A percentile compares a stretch with the other conserved stretches of the same genome.
These are phyloP conservation scores for Psittacula derbiana DNA, from an alignment of 2,797 vertebrate genomes.

Conservation along the genomic window DNA sequence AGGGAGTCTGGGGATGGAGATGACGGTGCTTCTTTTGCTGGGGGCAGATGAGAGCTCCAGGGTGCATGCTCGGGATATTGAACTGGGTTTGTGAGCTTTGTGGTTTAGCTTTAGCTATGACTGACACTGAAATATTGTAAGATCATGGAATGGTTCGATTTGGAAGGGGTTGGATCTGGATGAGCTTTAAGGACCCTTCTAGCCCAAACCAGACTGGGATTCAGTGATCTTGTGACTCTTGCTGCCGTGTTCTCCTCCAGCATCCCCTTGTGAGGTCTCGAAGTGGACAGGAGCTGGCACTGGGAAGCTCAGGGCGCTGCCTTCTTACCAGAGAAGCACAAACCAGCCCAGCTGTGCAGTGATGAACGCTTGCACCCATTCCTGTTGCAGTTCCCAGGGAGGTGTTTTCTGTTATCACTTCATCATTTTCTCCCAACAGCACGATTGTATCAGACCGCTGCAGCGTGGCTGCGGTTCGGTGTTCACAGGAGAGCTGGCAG, in stretches of 20 bases:
- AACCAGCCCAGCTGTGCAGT: background rate
- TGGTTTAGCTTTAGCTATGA: background rate
- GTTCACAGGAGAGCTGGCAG: fast-evolving
- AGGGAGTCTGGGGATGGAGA: background rate
- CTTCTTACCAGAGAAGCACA: too few species aligned
- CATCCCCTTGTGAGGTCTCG: background rate
- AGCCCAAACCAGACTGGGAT: background rate
- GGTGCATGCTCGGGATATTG: fast-evolving
- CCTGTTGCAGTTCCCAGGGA: background rate
- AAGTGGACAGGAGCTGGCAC: fast-evolving
- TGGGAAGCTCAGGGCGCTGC: background rate
- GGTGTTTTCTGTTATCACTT: background rate
- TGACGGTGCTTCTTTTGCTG: fast-evolving
- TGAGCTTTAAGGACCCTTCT: background rate
- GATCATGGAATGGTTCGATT: background rate
- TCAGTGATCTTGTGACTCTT: background rate
- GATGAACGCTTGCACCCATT: fast-evolving
- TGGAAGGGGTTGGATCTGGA: background rate
- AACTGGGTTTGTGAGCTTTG: background rate
- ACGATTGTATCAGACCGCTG: background rate
- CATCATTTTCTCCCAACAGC: fast-evolving
- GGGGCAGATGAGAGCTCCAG: fast-evolving
- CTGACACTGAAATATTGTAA: background rate
- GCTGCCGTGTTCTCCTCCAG: background rate
- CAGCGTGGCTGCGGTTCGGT: background rate